Evolutionary conservation across 2,797 vertebrate species (phyloP).

Genomic region (Sternarchorhynchus goeldii): DNA sequence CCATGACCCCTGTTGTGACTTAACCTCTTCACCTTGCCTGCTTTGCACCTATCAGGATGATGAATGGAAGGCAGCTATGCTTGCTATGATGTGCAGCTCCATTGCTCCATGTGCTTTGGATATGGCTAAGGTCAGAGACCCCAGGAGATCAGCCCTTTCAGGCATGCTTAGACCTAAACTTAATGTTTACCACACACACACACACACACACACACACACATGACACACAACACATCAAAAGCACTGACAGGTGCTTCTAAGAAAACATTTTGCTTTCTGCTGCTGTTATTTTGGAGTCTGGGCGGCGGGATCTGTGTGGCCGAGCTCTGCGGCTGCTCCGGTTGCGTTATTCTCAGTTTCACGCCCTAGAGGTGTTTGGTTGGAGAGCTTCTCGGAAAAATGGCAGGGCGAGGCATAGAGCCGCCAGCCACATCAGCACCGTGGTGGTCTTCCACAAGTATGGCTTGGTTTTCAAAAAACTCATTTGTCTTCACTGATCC

Average conservation of each 20-base stretch:
- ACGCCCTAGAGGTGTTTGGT: neutral
- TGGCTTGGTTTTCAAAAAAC: constrained; percentile 3
- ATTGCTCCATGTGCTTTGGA: constrained; percentile 59
- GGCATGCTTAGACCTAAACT: constrained; percentile 44
- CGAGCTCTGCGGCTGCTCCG: constrained; percentile 10
- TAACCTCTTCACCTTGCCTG: constrained; percentile 43
- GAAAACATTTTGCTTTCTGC: constrained; percentile 55
- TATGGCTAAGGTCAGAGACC: constrained; percentile 40
- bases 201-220: constrained; percentile 58
- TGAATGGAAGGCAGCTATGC: constrained; percentile 49
- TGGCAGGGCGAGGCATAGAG: neutral
- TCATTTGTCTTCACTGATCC: constrained; percentile 16
- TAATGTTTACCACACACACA: constrained; percentile 47
- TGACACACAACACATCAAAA: constrained; percentile 52
- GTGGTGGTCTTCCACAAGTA: neutral
- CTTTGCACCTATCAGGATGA: constrained; percentile 36
- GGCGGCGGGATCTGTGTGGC: constrained; percentile 15
- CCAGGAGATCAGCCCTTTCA: constrained; percentile 53
- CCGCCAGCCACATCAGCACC: neutral
- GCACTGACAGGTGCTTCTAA: constrained; percentile 59
- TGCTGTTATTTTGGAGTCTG: constrained; percentile 44
- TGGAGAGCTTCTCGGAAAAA: neutral
- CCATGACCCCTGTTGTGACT: neutral
- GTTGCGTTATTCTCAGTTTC: neutral
- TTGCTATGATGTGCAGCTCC: constrained; percentile 36